Evolutionary conservation across 2,113 vertebrate genomes (phyloP).

Genomic region (Tragulus kanchil): DNA sequence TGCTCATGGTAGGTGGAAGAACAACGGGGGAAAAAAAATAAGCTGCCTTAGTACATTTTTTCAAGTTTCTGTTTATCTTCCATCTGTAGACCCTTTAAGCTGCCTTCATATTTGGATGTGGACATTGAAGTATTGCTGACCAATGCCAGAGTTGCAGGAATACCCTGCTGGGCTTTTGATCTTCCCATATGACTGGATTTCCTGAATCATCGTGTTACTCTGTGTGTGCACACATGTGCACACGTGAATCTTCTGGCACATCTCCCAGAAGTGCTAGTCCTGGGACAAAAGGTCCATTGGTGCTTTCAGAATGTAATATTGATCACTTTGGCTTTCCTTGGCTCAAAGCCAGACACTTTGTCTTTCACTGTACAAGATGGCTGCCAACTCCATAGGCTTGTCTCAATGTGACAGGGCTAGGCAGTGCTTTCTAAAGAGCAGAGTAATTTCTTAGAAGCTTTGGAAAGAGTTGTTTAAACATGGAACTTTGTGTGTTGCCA

Average conservation of each 20-base stretch:
- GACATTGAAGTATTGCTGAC: slow-evolving; percentile 80
- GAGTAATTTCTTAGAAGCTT: slow-evolving; percentile 24
- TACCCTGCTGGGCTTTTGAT: slow-evolving; percentile 80
- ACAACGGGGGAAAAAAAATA: slow-evolving; percentile 56
- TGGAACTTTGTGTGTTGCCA: slow-evolving; percentile 53
- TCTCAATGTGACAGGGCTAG: not conserved
- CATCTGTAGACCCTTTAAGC: slow-evolving; percentile 66
- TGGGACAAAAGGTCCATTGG: slow-evolving; percentile 75
- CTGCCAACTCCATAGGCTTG: slow-evolving; percentile 41
- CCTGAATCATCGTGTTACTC: slow-evolving; percentile 75
- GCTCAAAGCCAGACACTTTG: slow-evolving; percentile 63
- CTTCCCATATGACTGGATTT: slow-evolving; percentile 80
- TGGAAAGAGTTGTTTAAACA: slow-evolving; percentile 56
- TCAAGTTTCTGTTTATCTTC: slow-evolving; percentile 69
- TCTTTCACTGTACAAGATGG: slow-evolving; percentile 71
- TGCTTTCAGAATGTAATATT: slow-evolving; percentile 70
- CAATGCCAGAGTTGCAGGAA: slow-evolving; percentile 75
- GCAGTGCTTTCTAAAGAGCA: slow-evolving; percentile 37
- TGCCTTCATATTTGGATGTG: slow-evolving; percentile 64
- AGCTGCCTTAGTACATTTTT: slow-evolving; percentile 17
- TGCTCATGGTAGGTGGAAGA: slow-evolving; percentile 42
- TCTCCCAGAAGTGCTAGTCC: slow-evolving; percentile 72
- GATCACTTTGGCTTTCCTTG: slow-evolving; percentile 76
- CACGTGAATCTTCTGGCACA: slow-evolving; percentile 74
- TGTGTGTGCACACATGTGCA: slow-evolving; percentile 72